Percentiles rank a stretch among this genome's conserved stretches.
phyloP scores from a whole-genome alignment of 2,113 vertebrate species.

The Todiramphus saurophagus region DNA sequence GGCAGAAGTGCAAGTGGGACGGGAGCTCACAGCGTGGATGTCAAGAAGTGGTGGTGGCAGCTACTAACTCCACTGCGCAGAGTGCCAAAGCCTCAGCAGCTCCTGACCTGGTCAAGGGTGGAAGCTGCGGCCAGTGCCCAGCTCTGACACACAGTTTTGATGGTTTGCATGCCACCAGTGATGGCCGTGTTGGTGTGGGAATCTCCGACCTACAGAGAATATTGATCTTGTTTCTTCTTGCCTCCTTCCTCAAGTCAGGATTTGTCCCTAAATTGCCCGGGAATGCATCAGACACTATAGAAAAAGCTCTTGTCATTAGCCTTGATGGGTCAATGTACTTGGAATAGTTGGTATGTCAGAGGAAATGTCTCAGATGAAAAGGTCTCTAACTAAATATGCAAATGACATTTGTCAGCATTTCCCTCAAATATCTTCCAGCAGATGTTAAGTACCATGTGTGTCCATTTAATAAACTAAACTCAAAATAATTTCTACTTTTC shows the following conservation, averaged over 20 bases:
- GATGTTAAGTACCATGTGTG: conserved; percentile 44
- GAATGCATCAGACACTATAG: neutral
- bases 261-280: neutral
- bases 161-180: neutral
- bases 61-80: neutral
- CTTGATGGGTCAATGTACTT: neutral
- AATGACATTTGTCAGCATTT: conserved; percentile 26
- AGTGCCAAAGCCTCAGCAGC: neutral
- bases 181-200: neutral
- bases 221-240: neutral
- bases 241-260: neutral
- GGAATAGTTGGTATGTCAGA: neutral
- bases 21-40: neutral
- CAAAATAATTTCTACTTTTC: conserved; percentile 53
- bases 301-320: neutral
- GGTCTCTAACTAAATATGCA: conserved; percentile 23
- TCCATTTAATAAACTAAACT: conserved; percentile 52
- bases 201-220: neutral
- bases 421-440: conserved; percentile 42
- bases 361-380: conserved; percentile 33
- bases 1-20: neutral
- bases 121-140: neutral
- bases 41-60: neutral
- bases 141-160: neutral
- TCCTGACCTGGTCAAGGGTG: neutral